Percentiles rank a stretch among this genome's conserved stretches.
phyloP scores from a whole-genome alignment of 2,113 vertebrate species.

The Motacilla alba region DNA sequence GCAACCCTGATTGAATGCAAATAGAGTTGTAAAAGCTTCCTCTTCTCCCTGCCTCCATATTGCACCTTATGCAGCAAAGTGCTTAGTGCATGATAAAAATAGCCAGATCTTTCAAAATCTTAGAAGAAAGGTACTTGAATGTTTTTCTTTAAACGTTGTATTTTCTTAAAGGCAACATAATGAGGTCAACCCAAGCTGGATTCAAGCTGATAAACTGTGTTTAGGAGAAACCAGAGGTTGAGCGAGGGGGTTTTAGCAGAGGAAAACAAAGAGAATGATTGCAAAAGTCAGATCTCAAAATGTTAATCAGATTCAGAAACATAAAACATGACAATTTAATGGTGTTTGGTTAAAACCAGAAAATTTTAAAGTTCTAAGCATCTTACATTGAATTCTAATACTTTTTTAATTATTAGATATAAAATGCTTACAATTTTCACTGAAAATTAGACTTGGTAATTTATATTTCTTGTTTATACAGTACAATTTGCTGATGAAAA shows the following conservation, averaged over 20 bases:
- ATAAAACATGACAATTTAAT: conserved; percentile 78
- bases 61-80: conserved; percentile 9
- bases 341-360: conserved; percentile 73
- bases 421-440: conserved; percentile 90
- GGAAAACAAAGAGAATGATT: conserved; percentile 72
- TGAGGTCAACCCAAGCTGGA: conserved; percentile 31
- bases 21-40: neutral
- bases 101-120: conserved; percentile 30
- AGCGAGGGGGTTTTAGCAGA: conserved; percentile 6
- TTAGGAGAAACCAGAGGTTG: conserved; percentile 51
- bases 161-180: conserved; percentile 60
- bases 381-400: conserved; percentile 77
- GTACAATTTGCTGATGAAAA: conserved; percentile 98
- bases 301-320: conserved; percentile 81
- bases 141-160: conserved; percentile 29
- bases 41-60: conserved; percentile 5
- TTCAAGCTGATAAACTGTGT: conserved; percentile 28
- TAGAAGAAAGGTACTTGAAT: conserved; percentile 16
- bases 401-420: conserved; percentile 93
- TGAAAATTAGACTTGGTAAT: conserved; percentile 99
- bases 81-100: conserved; percentile 20
- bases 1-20: neutral
- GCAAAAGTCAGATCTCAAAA: conserved; percentile 76
- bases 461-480: conserved; percentile 99
- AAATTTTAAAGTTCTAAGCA: conserved; percentile 75